phyloP scores from a whole-genome alignment of 2,113 vertebrate species.

The Hoplias malabaricus region DNA sequence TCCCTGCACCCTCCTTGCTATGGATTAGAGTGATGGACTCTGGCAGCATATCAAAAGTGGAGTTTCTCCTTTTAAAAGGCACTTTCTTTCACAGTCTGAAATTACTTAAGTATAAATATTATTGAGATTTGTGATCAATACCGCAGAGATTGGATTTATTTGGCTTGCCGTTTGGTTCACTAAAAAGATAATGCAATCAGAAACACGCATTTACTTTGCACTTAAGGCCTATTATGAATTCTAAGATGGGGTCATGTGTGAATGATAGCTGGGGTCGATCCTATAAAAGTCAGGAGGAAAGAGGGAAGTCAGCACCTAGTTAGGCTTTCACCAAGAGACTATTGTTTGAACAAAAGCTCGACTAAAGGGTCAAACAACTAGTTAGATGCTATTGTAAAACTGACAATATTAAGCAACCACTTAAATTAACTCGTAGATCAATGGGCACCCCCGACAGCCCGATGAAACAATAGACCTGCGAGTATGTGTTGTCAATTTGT shows the following conservation, averaged over 20 bases:
- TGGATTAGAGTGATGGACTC: constrained; percentile 33
- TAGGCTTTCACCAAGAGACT: not conserved
- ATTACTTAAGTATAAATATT: constrained; percentile 9
- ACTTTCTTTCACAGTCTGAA: not conserved
- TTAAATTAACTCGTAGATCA: not conserved
- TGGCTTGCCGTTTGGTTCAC: not conserved
- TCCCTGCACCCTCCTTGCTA: constrained; percentile 19
- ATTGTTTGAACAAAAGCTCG: not conserved
- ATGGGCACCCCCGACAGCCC: not conserved
- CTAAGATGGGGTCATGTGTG: not conserved
- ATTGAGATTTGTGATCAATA: not conserved
- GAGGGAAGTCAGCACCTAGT: not conserved
- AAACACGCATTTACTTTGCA: not conserved
- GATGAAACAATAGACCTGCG: not conserved
- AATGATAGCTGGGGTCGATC: not conserved
- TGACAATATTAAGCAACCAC: not conserved
- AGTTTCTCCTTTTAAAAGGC: constrained; percentile 17
- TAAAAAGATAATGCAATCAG: not conserved
- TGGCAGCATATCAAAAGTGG: constrained; percentile 20
- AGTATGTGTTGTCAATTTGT: not conserved
- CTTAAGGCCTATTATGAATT: not conserved
- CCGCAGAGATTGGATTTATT: constrained; percentile 7
- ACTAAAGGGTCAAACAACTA: not conserved
- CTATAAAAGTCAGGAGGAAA: not conserved
- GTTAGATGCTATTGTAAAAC: not conserved